phyloP scores from a whole-genome alignment of 2,113 vertebrate species.

The Jacana jacana region DNA sequence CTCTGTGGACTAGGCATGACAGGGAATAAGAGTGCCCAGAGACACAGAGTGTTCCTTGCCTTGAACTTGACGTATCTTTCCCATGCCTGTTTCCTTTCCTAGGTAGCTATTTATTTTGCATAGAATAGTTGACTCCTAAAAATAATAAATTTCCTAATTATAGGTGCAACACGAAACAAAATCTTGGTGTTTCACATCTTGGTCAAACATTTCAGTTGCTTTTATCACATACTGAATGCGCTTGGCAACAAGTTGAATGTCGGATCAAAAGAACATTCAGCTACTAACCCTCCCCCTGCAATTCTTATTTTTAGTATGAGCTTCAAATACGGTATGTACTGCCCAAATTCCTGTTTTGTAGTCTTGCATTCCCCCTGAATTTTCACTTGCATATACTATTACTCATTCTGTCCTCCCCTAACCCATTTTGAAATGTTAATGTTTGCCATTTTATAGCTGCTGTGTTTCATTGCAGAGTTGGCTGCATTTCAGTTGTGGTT shows the following conservation, averaged over 20 bases:
- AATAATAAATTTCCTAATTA: background rate
- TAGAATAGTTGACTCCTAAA: background rate
- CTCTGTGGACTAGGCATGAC: background rate
- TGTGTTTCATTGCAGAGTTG: background rate
- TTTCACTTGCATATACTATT: background rate
- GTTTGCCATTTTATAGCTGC: conserved; percentile 1
- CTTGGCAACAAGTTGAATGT: background rate
- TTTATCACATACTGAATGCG: background rate
- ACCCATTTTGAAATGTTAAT: conserved; percentile 8
- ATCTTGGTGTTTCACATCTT: background rate
- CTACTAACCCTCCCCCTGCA: background rate
- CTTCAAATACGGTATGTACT: background rate
- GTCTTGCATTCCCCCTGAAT: background rate
- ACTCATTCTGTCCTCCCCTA: background rate
- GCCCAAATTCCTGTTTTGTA: background rate
- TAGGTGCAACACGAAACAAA: background rate
- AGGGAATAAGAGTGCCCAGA: fast-evolving
- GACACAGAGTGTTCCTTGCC: background rate
- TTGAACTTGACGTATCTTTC: background rate
- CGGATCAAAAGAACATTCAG: background rate
- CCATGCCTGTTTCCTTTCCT: background rate
- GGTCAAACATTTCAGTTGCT: background rate
- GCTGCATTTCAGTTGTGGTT: background rate
- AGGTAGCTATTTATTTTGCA: background rate
- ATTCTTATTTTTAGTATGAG: background rate